Evolutionary conservation across 1,140 invertebrate genomes (phyloP).

Genomic region (Thalassaphorura encarpata): DNA sequence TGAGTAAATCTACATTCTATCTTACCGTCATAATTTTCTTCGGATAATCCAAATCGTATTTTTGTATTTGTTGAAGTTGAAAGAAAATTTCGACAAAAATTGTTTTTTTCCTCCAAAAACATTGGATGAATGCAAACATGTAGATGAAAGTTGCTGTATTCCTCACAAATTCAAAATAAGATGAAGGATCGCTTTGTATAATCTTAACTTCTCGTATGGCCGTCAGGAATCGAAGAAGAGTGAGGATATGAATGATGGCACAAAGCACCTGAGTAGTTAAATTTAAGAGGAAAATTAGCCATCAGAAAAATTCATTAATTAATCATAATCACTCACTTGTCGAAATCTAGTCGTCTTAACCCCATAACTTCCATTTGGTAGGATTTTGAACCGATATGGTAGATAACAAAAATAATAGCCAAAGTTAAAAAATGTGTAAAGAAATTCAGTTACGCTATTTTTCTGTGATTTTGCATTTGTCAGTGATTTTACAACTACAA

Average conservation of each 20-base stretch:
- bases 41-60: not conserved
- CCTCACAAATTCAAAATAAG: not conserved
- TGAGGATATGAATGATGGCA: not conserved
- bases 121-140: not conserved
- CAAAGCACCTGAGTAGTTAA: not conserved
- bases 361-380: not conserved
- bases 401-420: conserved; percentile 1
- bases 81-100: not conserved
- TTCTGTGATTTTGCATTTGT: too few species aligned
- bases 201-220: not conserved
- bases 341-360: not conserved
- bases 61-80: not conserved
- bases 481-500: too few species aligned
- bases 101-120: not conserved
- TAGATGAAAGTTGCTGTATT: conserved; percentile 5
- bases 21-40: too few species aligned
- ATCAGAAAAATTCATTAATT: not conserved
- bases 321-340: not conserved
- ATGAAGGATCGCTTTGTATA: not conserved
- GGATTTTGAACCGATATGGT: not conserved
- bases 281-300: not conserved
- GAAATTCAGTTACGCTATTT: not conserved
- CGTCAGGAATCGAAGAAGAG: not conserved
- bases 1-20: too few species aligned
- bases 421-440: conserved; percentile 1